phyloP scores from a whole-genome alignment of 2,797 vertebrate species.

The Arctocebus calabarensis region DNA sequence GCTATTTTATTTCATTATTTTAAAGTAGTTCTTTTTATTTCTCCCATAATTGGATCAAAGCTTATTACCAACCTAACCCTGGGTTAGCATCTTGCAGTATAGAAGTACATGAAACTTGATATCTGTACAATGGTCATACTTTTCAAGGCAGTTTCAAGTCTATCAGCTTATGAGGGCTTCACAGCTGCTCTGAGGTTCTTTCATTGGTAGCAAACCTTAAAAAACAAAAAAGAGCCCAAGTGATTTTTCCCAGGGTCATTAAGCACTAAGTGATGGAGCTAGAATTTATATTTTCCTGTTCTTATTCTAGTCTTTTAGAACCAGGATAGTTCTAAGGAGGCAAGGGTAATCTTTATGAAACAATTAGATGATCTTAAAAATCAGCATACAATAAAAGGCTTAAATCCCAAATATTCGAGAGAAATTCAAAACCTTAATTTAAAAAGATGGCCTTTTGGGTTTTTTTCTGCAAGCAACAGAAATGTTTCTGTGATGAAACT shows the following conservation, averaged over 20 bases:
- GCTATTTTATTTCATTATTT: conserved; percentile 17
- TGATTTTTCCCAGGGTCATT: not conserved
- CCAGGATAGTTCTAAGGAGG: not conserved
- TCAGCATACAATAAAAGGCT: not conserved
- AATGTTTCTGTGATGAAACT: not conserved
- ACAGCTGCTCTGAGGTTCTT: not conserved
- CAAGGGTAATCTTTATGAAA: not conserved
- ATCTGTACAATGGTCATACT: not conserved
- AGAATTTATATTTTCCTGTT: not conserved
- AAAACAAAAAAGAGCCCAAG: not conserved
- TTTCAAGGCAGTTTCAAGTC: not conserved
- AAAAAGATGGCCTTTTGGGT: not conserved
- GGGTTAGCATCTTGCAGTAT: not conserved
- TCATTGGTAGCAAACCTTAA: conserved; percentile 9
- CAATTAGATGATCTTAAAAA: conserved; percentile 9
- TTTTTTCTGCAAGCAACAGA: not conserved
- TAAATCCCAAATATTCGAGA: not conserved
- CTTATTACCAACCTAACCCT: not conserved
- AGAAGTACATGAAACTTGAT: not conserved
- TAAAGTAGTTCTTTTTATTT: conserved; percentile 39
- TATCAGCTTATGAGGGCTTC: not conserved
- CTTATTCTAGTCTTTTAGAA: conserved; percentile 4
- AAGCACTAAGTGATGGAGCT: not conserved
- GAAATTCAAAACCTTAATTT: not conserved
- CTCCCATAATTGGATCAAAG: not conserved